These are phyloP conservation scores for Drymonia ruficornis DNA, from an alignment of 2,888 invertebrate species.

Conservation along the genomic window DNA sequence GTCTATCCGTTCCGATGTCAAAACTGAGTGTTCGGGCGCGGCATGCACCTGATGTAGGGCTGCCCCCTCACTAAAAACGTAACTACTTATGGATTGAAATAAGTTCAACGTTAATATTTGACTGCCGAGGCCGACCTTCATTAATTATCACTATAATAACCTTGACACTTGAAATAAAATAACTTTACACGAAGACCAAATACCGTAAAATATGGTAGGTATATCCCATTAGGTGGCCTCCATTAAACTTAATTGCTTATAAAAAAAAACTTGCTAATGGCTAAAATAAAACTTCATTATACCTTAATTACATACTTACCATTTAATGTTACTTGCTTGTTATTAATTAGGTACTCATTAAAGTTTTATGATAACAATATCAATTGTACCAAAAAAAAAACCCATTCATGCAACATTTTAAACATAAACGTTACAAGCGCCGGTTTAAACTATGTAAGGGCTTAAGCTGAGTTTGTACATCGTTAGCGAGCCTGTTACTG, in stretches of 20 bases:
- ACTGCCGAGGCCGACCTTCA: not conserved
- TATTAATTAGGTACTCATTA: no score
- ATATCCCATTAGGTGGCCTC: not conserved
- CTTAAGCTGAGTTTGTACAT: conserved; percentile 5
- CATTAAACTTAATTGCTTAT: not conserved
- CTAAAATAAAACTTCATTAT: no score
- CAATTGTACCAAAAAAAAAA: not conserved
- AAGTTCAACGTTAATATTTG: not conserved
- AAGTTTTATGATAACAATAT: no score
- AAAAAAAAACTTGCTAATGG: not conserved
- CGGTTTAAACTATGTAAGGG: not conserved
- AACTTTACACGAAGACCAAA: not conserved
- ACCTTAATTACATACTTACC: no score
- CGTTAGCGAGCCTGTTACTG: conserved; percentile 4
- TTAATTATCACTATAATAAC: not conserved
- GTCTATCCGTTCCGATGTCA: no score
- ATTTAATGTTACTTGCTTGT: no score
- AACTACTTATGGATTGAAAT: not conserved
- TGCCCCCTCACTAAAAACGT: no score
- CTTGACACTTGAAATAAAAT: not conserved
- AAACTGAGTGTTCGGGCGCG: no score
- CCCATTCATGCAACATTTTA: not conserved
- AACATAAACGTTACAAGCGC: not conserved
- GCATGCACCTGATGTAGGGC: no score
- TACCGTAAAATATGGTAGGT: not conserved